Percentiles rank a stretch among this genome's conserved stretches.
Evolutionary conservation across 2,113 vertebrate species (phyloP).

Genomic region (Parotia lawesii): DNA sequence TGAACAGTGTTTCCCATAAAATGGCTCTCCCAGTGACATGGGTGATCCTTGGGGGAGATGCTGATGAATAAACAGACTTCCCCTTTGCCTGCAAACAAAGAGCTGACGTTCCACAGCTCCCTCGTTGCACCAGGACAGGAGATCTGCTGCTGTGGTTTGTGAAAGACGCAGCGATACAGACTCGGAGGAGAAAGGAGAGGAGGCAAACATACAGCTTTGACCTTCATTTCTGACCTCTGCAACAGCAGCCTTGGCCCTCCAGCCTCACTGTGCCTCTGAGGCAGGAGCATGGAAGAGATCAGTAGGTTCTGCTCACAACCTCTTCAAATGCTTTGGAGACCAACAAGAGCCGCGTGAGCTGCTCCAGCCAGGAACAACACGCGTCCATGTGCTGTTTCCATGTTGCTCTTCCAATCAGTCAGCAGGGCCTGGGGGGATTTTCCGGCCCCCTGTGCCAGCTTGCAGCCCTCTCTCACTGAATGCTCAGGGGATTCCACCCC

Average conservation of each 20-base stretch:
- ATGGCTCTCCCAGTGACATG: not conserved
- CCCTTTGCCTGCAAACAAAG: not conserved
- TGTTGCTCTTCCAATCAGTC: not conserved
- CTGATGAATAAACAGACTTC: not conserved
- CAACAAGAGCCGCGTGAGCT: accelerated
- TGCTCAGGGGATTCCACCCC: not conserved
- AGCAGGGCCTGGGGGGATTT: not conserved
- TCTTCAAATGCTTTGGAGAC: not conserved
- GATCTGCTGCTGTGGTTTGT: not conserved
- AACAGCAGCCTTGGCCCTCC: not conserved
- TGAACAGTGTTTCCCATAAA: not conserved
- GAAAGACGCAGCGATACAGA: not conserved
- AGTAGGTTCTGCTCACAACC: not conserved
- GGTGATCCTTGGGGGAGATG: not conserved
- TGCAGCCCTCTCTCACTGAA: not conserved
- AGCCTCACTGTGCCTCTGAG: not conserved
- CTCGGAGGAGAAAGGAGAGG: not conserved
- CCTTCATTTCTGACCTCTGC: not conserved
- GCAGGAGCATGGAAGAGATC: not conserved
- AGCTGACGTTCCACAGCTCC: not conserved
- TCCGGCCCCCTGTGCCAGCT: not conserved
- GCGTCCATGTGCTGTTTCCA: accelerated
- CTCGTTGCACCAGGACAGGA: accelerated
- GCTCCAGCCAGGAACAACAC: not conserved
- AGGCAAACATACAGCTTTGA: not conserved